These are phyloP conservation scores for mouse (Mus musculus) DNA, from an alignment of 2,113 vertebrate genomes.

Conservation along the genomic window DNA sequence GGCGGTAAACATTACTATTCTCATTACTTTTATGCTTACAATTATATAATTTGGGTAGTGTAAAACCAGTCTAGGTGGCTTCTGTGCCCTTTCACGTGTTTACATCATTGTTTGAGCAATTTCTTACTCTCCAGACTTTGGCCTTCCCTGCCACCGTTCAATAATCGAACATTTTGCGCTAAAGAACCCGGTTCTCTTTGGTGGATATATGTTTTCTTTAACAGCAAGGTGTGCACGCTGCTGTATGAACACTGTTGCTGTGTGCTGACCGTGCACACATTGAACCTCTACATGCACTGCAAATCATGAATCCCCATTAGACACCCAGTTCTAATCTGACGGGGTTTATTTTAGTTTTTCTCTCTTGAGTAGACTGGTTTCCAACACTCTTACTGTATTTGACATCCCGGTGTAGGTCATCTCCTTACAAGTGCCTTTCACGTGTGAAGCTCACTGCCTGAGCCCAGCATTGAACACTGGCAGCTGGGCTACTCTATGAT, in stretches of 20 bases:
- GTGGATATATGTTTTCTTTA: not conserved
- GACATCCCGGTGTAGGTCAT: not conserved
- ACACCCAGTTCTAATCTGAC: not conserved
- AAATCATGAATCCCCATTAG: not conserved
- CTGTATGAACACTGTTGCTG: not conserved
- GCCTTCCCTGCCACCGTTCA: not conserved
- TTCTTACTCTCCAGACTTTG: not conserved
- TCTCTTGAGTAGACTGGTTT: not conserved
- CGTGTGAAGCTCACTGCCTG: not conserved
- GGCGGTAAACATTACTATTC: slow-evolving; percentile 11
- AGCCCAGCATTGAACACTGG: not conserved
- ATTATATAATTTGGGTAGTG: not conserved
- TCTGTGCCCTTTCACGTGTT: slow-evolving; percentile 12
- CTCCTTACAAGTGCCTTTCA: not conserved
- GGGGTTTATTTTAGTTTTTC: not conserved
- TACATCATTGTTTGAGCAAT: not conserved
- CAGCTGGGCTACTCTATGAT: not conserved
- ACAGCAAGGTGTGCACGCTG: not conserved
- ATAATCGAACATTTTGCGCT: not conserved
- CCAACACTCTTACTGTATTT: not conserved
- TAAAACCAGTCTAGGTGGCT: not conserved
- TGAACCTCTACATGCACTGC: not conserved
- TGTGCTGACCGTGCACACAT: not conserved
- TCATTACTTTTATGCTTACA: slow-evolving; percentile 27
- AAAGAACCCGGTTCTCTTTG: not conserved